Conservation (phyloP, 1,140 invertebrate species). For the Oryctes rhinoceros region DNA sequence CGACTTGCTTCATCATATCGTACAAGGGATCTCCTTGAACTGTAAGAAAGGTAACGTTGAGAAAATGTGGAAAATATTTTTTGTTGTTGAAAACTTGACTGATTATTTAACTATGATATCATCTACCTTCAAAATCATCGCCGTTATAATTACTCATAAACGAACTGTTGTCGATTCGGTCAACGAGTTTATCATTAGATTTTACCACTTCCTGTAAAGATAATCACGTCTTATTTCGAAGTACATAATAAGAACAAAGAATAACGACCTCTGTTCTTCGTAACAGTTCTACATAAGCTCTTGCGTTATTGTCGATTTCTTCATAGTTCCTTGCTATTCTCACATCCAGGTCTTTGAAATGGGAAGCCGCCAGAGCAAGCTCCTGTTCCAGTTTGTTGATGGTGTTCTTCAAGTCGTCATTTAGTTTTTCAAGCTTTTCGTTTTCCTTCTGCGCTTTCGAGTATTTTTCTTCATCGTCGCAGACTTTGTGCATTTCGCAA, state of each 20-base stretch:
- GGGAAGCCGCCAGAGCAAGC: background rate
- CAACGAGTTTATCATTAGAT: slow-evolving; percentile 16
- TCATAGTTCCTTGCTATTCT: slow-evolving; percentile 14
- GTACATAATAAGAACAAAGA: background rate
- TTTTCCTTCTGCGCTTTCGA: background rate
- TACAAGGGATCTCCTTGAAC: slow-evolving; percentile 51
- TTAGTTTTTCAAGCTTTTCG: background rate
- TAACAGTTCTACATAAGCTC: slow-evolving; percentile 6
- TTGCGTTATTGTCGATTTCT: slow-evolving; percentile 36
- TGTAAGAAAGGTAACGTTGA: slow-evolving; percentile 3
- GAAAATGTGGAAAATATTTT: background rate
- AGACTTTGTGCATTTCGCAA: background rate
- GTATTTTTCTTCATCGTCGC: background rate
- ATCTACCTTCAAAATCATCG: background rate
- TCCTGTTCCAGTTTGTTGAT: slow-evolving; percentile 11
- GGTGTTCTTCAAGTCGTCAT: slow-evolving; percentile 8
- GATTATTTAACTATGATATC: background rate
- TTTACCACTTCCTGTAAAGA: slow-evolving; percentile 35
- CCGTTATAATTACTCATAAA: slow-evolving; percentile 10
- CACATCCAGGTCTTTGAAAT: slow-evolving; percentile 16
- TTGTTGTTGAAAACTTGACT: background rate
- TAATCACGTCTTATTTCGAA: background rate
- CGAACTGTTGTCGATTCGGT: slow-evolving; percentile 4
- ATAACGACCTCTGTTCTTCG: slow-evolving; percentile 16
- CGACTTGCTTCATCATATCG: slow-evolving; percentile 50